Conservation (phyloP, 2,888 invertebrate genomes). For the Himalopsyche tibetana region DNA sequence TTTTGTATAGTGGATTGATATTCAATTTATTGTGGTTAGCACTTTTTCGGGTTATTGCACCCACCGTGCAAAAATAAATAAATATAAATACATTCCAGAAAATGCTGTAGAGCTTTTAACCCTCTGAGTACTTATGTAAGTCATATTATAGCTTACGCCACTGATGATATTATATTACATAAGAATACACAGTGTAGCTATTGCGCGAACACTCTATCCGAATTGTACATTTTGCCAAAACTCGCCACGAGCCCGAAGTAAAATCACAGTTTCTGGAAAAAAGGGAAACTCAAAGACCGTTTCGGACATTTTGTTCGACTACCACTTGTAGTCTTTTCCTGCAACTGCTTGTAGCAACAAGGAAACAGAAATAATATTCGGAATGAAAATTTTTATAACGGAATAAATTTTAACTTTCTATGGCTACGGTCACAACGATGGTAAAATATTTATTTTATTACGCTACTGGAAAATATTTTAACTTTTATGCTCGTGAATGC, state of each 20-base stretch:
- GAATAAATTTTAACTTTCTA: conserved; percentile 23
- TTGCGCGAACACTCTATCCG: neutral
- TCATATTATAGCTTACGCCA: neutral
- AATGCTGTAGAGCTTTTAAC: no score
- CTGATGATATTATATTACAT: neutral
- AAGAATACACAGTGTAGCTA: neutral
- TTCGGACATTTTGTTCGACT: neutral
- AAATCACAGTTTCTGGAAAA: neutral
- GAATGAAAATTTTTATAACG: conserved; percentile 23
- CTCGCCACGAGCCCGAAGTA: neutral
- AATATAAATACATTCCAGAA: no score
- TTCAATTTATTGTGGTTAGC: no score
- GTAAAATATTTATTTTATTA: neutral
- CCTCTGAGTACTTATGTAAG: neutral
- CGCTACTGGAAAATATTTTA: conserved; percentile 8
- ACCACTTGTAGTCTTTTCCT: neutral
- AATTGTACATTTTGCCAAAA: neutral
- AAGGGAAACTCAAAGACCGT: neutral
- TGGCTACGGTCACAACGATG: conserved; percentile 19
- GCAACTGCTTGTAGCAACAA: conserved; percentile 7
- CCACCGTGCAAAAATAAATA: no score
- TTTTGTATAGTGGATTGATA: no score
- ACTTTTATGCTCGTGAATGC: conserved; percentile 1
- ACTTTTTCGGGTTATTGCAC: no score
- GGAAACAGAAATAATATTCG: conserved; percentile 26